Evolutionary conservation across 2,888 invertebrate genomes (phyloP).

Genomic region (Pimpla rufipes): DNA sequence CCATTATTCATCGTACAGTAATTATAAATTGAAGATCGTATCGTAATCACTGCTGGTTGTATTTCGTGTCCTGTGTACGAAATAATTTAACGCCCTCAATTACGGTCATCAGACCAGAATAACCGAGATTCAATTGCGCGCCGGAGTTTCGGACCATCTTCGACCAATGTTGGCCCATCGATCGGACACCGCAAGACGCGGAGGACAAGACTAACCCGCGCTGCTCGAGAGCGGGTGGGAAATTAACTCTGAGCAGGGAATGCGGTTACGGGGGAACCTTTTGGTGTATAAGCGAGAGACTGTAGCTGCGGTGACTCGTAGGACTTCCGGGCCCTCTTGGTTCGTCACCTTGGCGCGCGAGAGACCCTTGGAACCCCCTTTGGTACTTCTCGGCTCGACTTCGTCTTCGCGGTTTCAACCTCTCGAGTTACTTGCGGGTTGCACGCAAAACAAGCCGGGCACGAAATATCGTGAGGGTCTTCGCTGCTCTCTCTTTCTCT

Average conservation of each 20-base stretch:
- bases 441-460: slow-evolving; percentile 66
- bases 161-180: slow-evolving; percentile 59
- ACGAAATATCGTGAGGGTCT: slow-evolving; percentile 68
- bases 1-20: no score
- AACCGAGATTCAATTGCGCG: slow-evolving; percentile 67
- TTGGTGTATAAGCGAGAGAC: slow-evolving; percentile 54
- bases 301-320: slow-evolving; percentile 65
- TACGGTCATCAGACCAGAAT: slow-evolving; percentile 62
- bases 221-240: slow-evolving; percentile 64
- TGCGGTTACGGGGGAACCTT: slow-evolving; percentile 48
- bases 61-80: background rate
- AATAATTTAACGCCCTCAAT: slow-evolving; percentile 40
- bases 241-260: slow-evolving; percentile 59
- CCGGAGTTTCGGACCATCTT: slow-evolving; percentile 63
- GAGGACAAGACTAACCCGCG: no score
- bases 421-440: slow-evolving; percentile 70
- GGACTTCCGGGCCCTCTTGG: slow-evolving; percentile 67
- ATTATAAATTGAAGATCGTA: background rate
- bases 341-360: slow-evolving; percentile 72
- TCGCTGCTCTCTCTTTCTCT: slow-evolving; percentile 33
- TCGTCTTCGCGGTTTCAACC: slow-evolving; percentile 52
- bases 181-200: no score
- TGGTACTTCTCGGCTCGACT: slow-evolving; percentile 62
- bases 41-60: background rate
- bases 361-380: slow-evolving; percentile 67